Evolutionary conservation across 1,140 invertebrate species (phyloP).

Genomic region (Drosophila albomicans): DNA sequence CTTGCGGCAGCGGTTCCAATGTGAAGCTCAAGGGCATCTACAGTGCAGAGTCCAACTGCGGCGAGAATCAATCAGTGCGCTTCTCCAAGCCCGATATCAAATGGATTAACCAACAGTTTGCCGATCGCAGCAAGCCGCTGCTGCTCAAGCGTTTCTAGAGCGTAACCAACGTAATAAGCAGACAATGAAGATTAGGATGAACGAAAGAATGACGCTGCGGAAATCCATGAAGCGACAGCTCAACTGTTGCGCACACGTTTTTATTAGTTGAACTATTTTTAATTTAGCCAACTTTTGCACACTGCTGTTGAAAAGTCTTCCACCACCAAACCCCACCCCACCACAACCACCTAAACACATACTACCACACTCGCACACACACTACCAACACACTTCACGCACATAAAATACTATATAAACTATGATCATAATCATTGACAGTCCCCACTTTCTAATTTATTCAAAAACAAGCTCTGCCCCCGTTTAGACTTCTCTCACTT

Average conservation of each 20-base stretch:
- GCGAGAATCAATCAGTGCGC: slow-evolving; percentile 72
- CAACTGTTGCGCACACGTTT: slow-evolving; percentile 34
- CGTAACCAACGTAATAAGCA: not conserved
- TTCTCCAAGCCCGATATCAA: slow-evolving; percentile 81
- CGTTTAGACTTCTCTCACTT: slow-evolving; percentile 13
- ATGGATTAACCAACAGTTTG: slow-evolving; percentile 81
- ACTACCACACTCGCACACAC: not conserved
- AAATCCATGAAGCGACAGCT: slow-evolving; percentile 31
- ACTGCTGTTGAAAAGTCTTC: slow-evolving; percentile 40
- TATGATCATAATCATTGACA: slow-evolving; percentile 7
- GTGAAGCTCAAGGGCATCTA: slow-evolving; percentile 91
- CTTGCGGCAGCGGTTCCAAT: slow-evolving; percentile 89
- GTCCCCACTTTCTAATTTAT: slow-evolving; percentile 49
- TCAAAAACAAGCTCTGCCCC: slow-evolving; percentile 19
- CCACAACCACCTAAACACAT: not conserved
- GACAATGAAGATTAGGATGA: slow-evolving; percentile 12
- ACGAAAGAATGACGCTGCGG: slow-evolving; percentile 3
- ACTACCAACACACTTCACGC: slow-evolving; percentile 13
- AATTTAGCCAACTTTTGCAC: slow-evolving; percentile 56
- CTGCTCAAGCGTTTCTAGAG: slow-evolving; percentile 70
- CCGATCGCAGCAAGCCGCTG: slow-evolving; percentile 71
- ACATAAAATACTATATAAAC: slow-evolving; percentile 4
- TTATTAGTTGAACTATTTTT: slow-evolving; percentile 63
- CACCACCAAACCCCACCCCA: slow-evolving; percentile 20
- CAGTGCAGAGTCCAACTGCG: slow-evolving; percentile 89